These are phyloP conservation scores for Prosapia bicincta DNA, from an alignment of 2,888 invertebrate genomes.

Conservation along the genomic window DNA sequence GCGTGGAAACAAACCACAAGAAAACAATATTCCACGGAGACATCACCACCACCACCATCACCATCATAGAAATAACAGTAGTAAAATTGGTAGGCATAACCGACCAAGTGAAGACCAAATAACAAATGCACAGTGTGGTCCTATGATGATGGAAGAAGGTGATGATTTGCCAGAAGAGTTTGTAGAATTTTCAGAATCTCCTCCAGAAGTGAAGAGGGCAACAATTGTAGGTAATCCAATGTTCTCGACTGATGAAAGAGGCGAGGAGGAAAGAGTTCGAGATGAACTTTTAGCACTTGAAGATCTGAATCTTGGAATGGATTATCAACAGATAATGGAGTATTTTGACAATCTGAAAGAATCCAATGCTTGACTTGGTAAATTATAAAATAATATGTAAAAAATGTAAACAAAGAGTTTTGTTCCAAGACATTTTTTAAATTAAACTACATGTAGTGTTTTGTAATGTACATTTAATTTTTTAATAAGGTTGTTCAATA, in stretches of 20 bases:
- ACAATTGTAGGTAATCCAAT: slow-evolving; percentile 55
- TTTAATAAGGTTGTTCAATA: too few relatives aligned
- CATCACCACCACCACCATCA: slow-evolving; percentile 48
- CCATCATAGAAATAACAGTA: slow-evolving; percentile 46
- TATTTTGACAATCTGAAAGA: slow-evolving; percentile 98
- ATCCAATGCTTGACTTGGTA: slow-evolving; percentile 50
- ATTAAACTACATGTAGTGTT: too few relatives aligned
- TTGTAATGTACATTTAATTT: too few relatives aligned
- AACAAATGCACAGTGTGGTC: not conserved
- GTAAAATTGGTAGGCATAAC: slow-evolving; percentile 19
- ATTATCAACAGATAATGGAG: slow-evolving; percentile 97
- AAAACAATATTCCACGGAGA: slow-evolving; percentile 9
- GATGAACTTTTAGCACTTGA: slow-evolving; percentile 56
- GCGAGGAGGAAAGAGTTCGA: slow-evolving; percentile 38
- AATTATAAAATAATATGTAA: not conserved
- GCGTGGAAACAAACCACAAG: slow-evolving; percentile 24
- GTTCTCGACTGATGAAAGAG: slow-evolving; percentile 58
- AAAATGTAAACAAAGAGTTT: not conserved
- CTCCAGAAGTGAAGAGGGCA: slow-evolving; percentile 34
- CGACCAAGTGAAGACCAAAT: slow-evolving; percentile 12
- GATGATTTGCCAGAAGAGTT: slow-evolving; percentile 41
- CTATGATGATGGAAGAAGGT: slow-evolving; percentile 23
- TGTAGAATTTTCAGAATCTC: slow-evolving; percentile 41
- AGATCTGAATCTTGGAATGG: slow-evolving; percentile 81
- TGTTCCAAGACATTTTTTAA: not conserved